Evolutionary conservation across 2,113 vertebrate species (phyloP), one percentile per base, ranked within the genome.

Genomic region (Leuciscus idus): DNA sequence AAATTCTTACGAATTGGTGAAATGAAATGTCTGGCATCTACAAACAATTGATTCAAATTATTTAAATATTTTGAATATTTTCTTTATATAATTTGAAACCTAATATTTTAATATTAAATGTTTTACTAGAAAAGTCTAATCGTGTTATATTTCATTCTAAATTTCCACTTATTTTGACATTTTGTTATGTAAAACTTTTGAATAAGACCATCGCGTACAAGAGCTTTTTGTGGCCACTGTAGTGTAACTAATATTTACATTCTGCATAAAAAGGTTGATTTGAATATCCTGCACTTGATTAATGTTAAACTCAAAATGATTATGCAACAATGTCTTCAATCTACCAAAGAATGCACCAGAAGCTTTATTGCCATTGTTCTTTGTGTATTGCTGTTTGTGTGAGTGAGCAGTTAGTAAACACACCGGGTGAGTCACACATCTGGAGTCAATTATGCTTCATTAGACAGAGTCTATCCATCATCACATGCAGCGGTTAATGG

Each of bases 401-500:
- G 39, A 33, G 21, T 57, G 79, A 59, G 5, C 19, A 66, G 55
- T 48, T 75, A 81, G 43, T 84, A 48, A 39, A 73, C 84, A 77
- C 70, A 77, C 4, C 10, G 4, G 23, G 2, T 76, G 73, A 36
- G 57, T 66, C 17, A 68, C 66, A 82, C 85, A 62, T 81, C 78
- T 82, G 78, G 70, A 86, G 43, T 64, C 70, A 52, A 52, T 64
- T 33, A n/a, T 52, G 28, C 39, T 74, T 81, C 43, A 86, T 70
- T 61, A 59, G 21, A 30, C 10, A 0, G 13, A 85, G 33, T 82
- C 28, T 59, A 52, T 87, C 70, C 70, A 78, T 89, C 70, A 85
- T 83, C 62, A 39, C 85, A 83, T 73, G 59, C 83, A 72, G 81
- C 76, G 33, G 43, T 77, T 85, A 85, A 85, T 87, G 80, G 74